Conservation (phyloP, 2,113 vertebrate species). For the Crotalus tigris region DNA sequence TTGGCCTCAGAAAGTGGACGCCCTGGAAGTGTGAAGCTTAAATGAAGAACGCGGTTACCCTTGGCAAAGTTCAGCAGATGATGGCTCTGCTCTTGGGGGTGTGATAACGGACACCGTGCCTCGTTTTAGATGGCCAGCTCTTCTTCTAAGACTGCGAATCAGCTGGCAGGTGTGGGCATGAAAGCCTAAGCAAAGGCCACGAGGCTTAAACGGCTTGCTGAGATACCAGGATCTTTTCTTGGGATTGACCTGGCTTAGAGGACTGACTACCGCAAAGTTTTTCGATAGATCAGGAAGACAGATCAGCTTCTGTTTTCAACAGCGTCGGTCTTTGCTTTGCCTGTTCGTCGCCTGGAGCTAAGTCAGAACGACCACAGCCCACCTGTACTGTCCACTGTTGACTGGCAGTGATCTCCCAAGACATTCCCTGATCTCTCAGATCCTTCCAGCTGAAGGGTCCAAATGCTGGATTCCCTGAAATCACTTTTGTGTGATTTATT, state of each 20-base stretch:
- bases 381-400: neutral
- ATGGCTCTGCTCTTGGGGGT: neutral
- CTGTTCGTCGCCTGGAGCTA: neutral
- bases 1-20: slow-evolving; percentile 42
- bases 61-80: neutral
- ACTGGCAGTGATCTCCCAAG: too few species aligned
- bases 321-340: neutral
- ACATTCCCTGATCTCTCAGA: neutral
- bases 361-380: neutral
- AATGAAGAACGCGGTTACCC: neutral
- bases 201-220: too few species aligned
- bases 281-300: neutral
- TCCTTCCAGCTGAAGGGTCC: neutral
- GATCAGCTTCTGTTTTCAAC: neutral
- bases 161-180: neutral
- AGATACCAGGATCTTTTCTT: neutral
- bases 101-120: neutral
- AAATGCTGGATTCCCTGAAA: neutral
- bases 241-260: neutral
- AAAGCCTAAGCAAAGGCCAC: neutral
- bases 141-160: neutral
- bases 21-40: slow-evolving; percentile 20
- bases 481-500: too few species aligned
- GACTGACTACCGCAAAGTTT: neutral
- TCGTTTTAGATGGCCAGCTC: neutral